Evolutionary conservation across 2,797 vertebrate species (phyloP).

Genomic region (Sebastes steindachneri): DNA sequence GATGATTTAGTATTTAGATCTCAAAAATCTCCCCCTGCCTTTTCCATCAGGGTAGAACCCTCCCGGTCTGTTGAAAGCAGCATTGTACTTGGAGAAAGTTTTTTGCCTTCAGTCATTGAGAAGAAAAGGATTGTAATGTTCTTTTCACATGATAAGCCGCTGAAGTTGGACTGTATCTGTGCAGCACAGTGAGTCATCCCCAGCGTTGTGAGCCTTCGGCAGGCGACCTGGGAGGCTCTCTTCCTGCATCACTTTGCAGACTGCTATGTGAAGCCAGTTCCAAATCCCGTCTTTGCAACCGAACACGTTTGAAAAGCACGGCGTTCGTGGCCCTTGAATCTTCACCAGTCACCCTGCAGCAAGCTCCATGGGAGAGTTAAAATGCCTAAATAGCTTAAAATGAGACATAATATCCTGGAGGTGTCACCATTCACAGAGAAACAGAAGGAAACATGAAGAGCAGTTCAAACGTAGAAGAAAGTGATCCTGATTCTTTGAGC

Average conservation of each 20-base stretch:
- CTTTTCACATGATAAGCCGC: conserved; percentile 41
- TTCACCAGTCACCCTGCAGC: conserved; percentile 14
- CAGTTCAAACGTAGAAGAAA: conserved; percentile 33
- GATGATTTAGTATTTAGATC: conserved; percentile 54
- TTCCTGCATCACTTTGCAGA: not conserved
- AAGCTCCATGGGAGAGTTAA: conserved; percentile 9
- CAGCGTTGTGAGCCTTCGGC: conserved; percentile 21
- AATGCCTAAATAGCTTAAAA: conserved; percentile 47
- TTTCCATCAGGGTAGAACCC: not conserved
- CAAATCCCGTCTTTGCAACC: conserved; percentile 24
- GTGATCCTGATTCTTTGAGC: conserved; percentile 20
- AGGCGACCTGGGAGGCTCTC: conserved; percentile 34
- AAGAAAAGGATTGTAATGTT: conserved; percentile 54
- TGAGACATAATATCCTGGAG: conserved; percentile 40
- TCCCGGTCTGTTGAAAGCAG: conserved; percentile 13
- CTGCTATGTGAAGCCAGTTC: conserved; percentile 1
- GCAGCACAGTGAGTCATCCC: conserved; percentile 43
- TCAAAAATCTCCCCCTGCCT: not conserved
- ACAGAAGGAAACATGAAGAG: conserved; percentile 24
- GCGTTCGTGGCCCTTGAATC: conserved; percentile 12
- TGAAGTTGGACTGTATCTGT: conserved; percentile 34
- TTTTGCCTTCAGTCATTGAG: conserved; percentile 28
- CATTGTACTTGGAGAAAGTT: conserved; percentile 26
- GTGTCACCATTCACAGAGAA: conserved; percentile 40
- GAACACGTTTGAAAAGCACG: conserved; percentile 19